phyloP scores from a whole-genome alignment of 2,888 invertebrate genomes.

The Drosophila ustulata region DNA sequence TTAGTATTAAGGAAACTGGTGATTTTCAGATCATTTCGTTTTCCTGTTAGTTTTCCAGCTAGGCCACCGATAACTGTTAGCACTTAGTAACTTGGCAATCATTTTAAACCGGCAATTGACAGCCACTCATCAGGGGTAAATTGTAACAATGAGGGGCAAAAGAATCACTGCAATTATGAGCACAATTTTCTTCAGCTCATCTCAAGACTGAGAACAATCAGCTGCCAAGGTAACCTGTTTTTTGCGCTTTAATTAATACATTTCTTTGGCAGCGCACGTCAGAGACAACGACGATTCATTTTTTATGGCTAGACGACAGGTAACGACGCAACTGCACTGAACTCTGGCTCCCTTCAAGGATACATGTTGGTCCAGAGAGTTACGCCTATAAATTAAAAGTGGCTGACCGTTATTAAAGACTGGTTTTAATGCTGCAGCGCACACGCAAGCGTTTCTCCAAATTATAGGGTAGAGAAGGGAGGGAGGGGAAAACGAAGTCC shows the following conservation, averaged over 20 bases:
- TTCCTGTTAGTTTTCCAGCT: not conserved
- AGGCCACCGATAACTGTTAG: slow-evolving; percentile 34
- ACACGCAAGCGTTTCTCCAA: slow-evolving; percentile 40
- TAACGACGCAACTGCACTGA: slow-evolving; percentile 9
- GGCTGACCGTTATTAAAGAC: slow-evolving; percentile 74
- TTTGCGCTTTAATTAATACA: slow-evolving; percentile 73
- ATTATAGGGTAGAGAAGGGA: slow-evolving; percentile 57
- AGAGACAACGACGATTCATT: slow-evolving; percentile 58
- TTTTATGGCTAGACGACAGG: slow-evolving; percentile 50
- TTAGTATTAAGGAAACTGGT: too few species aligned
- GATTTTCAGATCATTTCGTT: not conserved
- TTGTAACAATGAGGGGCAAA: slow-evolving; percentile 54
- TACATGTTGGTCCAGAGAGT: slow-evolving; percentile 49
- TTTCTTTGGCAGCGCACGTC: slow-evolving; percentile 41
- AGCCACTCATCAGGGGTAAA: slow-evolving; percentile 55
- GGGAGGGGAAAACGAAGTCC: slow-evolving; percentile 25
- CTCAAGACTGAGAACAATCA: slow-evolving; percentile 35
- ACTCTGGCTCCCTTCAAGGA: slow-evolving; percentile 47
- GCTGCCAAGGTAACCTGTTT: slow-evolving; percentile 42
- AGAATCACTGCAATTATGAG: slow-evolving; percentile 70
- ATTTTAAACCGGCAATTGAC: slow-evolving; percentile 51
- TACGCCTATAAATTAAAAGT: slow-evolving; percentile 66
- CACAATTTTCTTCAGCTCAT: slow-evolving; percentile 34
- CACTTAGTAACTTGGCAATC: slow-evolving; percentile 53
- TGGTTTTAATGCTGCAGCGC: slow-evolving; percentile 47